Conservation (phyloP, 2,888 invertebrate species). For the Luperina nickerlii region DNA sequence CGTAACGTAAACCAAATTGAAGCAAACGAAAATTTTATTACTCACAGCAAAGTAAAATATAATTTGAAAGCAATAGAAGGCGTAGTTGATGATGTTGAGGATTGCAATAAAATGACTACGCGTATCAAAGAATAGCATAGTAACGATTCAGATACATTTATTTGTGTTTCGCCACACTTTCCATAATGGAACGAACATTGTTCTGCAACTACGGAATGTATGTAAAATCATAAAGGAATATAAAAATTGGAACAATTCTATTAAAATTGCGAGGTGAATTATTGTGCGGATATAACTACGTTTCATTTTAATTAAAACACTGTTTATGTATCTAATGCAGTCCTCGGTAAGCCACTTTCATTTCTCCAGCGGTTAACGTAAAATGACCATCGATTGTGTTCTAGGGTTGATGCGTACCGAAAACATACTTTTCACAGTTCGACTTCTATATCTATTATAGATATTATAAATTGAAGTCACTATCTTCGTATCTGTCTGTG, state of each 20-base stretch:
- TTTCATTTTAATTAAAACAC: constrained; percentile 22
- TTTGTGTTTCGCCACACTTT: constrained; percentile 57
- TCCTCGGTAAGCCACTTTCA: background rate
- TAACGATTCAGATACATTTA: constrained; percentile 40
- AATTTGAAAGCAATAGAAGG: constrained; percentile 46
- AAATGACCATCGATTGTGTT: background rate
- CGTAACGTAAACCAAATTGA: constrained; percentile 32
- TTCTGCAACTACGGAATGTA: constrained; percentile 51
- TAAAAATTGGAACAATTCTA: constrained; percentile 49
- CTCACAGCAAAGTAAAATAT: constrained; percentile 30
- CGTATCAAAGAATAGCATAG: constrained; percentile 37
- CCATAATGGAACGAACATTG: constrained; percentile 51
- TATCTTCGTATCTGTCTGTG: background rate
- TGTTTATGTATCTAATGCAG: background rate
- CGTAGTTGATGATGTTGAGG: constrained; percentile 45
- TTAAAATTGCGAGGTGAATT: constrained; percentile 38
- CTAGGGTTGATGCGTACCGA: background rate
- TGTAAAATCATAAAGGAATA: constrained; percentile 50
- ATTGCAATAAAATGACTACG: constrained; percentile 40
- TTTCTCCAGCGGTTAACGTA: background rate
- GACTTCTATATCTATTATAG: background rate
- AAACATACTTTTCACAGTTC: background rate
- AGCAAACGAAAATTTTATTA: constrained; percentile 35
- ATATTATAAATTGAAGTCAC: background rate
- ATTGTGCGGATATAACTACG: constrained; percentile 20